Conservation (phyloP, 1,140 invertebrate species). For the Drosophila gunungcola region DNA sequence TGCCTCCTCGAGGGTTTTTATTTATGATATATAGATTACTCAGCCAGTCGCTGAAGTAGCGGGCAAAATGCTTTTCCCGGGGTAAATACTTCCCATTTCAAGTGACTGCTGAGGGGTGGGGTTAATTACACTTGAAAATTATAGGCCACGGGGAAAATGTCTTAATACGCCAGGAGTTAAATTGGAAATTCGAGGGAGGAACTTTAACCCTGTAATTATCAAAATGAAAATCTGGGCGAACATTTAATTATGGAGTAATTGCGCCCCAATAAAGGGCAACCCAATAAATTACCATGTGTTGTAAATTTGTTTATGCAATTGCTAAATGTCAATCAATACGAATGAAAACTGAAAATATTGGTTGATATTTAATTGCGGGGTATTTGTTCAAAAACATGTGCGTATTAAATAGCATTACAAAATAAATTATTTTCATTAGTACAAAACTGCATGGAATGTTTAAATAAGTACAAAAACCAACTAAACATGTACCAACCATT, state of each 20-base stretch:
- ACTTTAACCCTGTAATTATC: constrained; percentile 12
- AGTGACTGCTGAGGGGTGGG: constrained; percentile 3
- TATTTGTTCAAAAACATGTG: too few relatives aligned
- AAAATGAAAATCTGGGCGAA: not conserved
- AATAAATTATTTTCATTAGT: too few relatives aligned
- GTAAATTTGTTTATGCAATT: not conserved
- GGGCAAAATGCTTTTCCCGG: constrained; percentile 27
- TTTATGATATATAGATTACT: constrained; percentile 73
- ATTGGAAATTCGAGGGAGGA: constrained; percentile 7
- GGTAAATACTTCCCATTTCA: constrained; percentile 8
- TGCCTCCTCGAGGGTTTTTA: constrained; percentile 49
- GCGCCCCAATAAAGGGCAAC: not conserved
- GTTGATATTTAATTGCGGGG: not conserved
- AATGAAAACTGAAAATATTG: not conserved
- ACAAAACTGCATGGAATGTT: too few relatives aligned
- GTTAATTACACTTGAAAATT: constrained; percentile 54
- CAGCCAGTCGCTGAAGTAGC: constrained; percentile 43
- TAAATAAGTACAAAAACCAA: too few relatives aligned
- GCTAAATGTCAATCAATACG: not conserved
- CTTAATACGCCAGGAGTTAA: constrained; percentile 38
- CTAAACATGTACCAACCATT: too few relatives aligned
- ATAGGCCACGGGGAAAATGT: constrained; percentile 43
- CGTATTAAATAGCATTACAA: too few relatives aligned
- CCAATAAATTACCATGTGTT: not conserved
- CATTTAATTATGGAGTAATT: constrained; percentile 5